A percentile compares a stretch with the other conserved stretches of the same genome.
These are phyloP conservation scores for Anguilla marmorata DNA, from an alignment of 2,797 vertebrate species.

Conservation along the genomic window DNA sequence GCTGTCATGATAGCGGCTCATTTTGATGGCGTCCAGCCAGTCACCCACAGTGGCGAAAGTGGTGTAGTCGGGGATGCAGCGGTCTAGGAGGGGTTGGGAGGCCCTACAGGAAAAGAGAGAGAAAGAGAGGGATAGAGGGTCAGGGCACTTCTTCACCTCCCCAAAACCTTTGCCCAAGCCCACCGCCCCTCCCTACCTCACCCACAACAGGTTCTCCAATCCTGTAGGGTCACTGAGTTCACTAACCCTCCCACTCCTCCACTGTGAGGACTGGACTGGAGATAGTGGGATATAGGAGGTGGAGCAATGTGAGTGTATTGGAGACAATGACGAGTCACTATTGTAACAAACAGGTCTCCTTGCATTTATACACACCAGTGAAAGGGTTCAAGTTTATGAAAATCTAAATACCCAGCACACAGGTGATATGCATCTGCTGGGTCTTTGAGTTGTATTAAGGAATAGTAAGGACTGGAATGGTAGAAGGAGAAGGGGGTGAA, in stretches of 20 bases:
- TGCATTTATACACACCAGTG: not conserved
- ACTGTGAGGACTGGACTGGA: conserved; percentile 68
- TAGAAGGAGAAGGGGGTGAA: conserved; percentile 43
- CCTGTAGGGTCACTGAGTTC: conserved; percentile 52
- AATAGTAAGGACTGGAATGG: conserved; percentile 45
- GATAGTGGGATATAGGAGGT: conserved; percentile 37
- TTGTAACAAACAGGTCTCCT: not conserved
- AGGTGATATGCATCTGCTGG: not conserved
- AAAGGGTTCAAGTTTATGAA: not conserved
- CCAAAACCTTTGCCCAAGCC: conserved; percentile 62
- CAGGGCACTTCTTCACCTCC: conserved; percentile 65
- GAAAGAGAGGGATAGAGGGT: conserved; percentile 63
- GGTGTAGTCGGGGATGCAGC: conserved; percentile 95
- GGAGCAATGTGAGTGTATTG: not conserved
- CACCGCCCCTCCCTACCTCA: conserved; percentile 43
- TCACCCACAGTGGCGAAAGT: conserved; percentile 98
- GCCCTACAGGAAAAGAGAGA: conserved; percentile 77
- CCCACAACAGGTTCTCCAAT: conserved; percentile 56
- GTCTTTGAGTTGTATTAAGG: not conserved
- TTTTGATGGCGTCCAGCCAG: conserved; percentile 99
- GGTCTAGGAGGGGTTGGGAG: conserved; percentile 95
- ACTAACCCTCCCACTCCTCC: conserved; percentile 33
- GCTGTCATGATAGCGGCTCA: conserved; percentile 98
- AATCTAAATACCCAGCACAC: not conserved
- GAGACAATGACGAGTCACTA: not conserved